Conservation (phyloP, 1,140 invertebrate genomes). For the Elymnias hypermnestra region DNA sequence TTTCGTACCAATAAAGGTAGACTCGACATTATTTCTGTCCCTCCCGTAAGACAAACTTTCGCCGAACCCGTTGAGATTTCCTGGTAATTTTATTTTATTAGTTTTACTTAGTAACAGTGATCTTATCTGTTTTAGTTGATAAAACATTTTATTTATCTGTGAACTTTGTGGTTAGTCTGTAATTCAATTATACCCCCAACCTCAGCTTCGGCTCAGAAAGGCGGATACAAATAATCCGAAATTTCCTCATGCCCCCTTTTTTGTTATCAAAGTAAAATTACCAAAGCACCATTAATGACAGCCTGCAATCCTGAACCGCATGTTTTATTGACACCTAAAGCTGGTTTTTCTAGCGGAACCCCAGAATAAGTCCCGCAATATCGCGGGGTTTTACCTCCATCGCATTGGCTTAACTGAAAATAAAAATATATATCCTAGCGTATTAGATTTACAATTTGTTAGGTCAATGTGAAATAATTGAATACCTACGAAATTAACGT, state of each 20-base stretch:
- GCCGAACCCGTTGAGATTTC: slow-evolving; percentile 92
- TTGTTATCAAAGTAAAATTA: too few relatives aligned
- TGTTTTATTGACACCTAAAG: slow-evolving; percentile 58
- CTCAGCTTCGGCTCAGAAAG: too few relatives aligned
- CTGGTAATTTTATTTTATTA: too few relatives aligned
- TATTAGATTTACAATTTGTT: not conserved
- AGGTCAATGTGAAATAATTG: not conserved
- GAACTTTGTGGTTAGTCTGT: too few relatives aligned
- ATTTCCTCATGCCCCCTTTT: too few relatives aligned
- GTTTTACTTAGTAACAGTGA: too few relatives aligned
- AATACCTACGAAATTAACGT: slow-evolving; percentile 57
- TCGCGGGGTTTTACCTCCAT: slow-evolving; percentile 61
- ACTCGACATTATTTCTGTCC: slow-evolving; percentile 96
- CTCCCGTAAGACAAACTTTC: slow-evolving; percentile 92
- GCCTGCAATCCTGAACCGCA: slow-evolving; percentile 58
- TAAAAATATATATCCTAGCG: not conserved
- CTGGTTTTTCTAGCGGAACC: slow-evolving; percentile 51
- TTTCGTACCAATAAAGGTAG: slow-evolving; percentile 91
- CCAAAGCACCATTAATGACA: slow-evolving; percentile 42
- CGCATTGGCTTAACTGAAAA: slow-evolving; percentile 61
- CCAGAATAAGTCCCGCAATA: slow-evolving; percentile 60
- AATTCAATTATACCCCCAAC: too few relatives aligned
- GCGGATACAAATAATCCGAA: too few relatives aligned
- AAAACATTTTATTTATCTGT: too few relatives aligned
- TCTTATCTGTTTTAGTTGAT: too few relatives aligned